Base-by-base conservation (phyloP, 1,140 invertebrate species). In the Solenopsis invicta region DNA sequence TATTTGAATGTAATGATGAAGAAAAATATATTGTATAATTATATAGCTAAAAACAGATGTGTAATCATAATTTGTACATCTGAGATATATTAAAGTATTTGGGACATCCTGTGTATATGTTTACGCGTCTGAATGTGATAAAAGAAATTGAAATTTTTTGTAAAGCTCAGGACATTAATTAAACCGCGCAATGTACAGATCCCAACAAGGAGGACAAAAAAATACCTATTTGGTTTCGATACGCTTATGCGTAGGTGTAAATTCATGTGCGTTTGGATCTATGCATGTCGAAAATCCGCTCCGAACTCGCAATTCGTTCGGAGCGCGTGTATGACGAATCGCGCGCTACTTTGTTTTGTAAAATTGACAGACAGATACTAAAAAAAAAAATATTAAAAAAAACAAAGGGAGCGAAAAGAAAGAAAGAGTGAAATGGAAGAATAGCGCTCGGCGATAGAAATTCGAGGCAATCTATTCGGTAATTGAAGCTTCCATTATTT, bases 401-500 rank as follows among this genome's bases (percentile, higher is more conserved):
- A 71, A 69, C n/a, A 34, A 41, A 52, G 9, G 1, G 54, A 4
- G 10, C 18, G 3, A 12, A 82, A 82, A 72, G 80, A 74, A 74
- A 74, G 67, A 74, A 82, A 61, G 9, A 34, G 18, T 56, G 10
- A 81, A 74, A 74, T 61, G 80, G 41, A 74, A 72, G 67, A 82
- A 74, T 84, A 71, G 66, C 50, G 13, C 10, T 50, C 29, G 80
- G 37, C 61, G n/a, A 87, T 85, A 86, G 81, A 87, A 87, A 86
- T 87, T 86, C 64, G 50, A 75, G 67, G 52, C 86, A 85, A 86
- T 87, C 69, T 75, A 86, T 56, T 64, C 80, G 69, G 78, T 89
- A 87, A 89, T 89, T 89, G 86, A 85, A 84, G 87, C 87, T 88
- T 87, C 87, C 85, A 88, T 88, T 88, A 88, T 80, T 85, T 85